Evolutionary conservation across 1,140 invertebrate species (phyloP).

Genomic region (Drosophila funebris): DNA sequence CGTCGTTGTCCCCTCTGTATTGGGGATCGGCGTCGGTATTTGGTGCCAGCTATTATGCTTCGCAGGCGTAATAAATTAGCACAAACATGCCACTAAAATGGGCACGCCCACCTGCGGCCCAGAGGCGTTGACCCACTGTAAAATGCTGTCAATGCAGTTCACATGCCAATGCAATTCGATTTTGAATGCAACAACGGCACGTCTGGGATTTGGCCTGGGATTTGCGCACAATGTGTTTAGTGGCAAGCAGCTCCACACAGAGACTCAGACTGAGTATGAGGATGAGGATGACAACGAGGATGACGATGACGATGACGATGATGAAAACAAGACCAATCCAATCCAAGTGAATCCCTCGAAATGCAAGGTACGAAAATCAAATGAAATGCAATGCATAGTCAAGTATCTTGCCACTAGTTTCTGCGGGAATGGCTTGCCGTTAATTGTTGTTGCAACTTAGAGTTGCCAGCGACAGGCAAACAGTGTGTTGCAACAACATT

Average conservation of each 20-base stretch:
- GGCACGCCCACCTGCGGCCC: conserved; percentile 57
- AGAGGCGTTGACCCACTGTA: conserved; percentile 54
- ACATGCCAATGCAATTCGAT: conserved; percentile 54
- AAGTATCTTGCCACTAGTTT: conserved; percentile 19
- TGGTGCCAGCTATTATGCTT: conserved; percentile 63
- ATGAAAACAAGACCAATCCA: conserved; percentile 8
- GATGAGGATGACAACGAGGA: neutral
- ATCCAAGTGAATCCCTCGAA: neutral
- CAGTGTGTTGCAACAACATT: conserved; percentile 10
- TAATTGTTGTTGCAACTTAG: conserved; percentile 44
- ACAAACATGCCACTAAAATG: conserved; percentile 80
- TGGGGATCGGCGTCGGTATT: conserved; percentile 19
- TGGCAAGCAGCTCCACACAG: conserved; percentile 39
- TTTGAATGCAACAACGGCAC: conserved; percentile 50
- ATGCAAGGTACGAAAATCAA: conserved; percentile 39
- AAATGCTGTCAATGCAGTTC: conserved; percentile 78
- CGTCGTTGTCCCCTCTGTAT: conserved; percentile 30
- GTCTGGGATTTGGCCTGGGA: conserved; percentile 68
- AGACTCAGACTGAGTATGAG: conserved; percentile 13
- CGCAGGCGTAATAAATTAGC: conserved; percentile 79
- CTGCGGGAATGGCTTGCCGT: conserved; percentile 14
- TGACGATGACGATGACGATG: conserved; percentile 31
- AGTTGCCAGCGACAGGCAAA: neutral
- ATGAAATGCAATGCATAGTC: conserved; percentile 45
- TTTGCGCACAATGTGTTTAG: conserved; percentile 80